Base-by-base conservation (phyloP, 2,888 invertebrate genomes). In the Drosophila monieri region DNA sequence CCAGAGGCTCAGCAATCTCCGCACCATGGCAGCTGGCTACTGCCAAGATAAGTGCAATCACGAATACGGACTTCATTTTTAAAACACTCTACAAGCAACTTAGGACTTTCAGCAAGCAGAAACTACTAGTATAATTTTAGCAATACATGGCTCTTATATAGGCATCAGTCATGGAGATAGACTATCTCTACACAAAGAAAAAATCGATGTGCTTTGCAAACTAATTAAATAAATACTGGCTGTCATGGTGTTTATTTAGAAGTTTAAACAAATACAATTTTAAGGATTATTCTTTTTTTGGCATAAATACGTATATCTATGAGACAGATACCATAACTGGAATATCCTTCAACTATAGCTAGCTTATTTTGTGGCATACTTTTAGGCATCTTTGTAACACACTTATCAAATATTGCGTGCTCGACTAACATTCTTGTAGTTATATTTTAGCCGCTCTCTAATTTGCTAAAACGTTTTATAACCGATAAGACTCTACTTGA, bases 31-130 rank as follows among this genome's bases (percentile, higher is more conserved):
- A 73, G 44, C 62, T 55, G 57, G 46, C 53, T 8, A 83, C 54
- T 15, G 72, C 58, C 41, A 54, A 48, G 44, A 74, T 43, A 49
- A 80, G 27, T 14, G 49, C 62, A 9, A 80, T 30, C 21, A 77
- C n/a, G 10, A 55, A 14, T 2, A 73, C n/a, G 25, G 25, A 73
- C 47, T 84, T 85, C 86, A 85, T 85, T 53, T 54, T 67, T 44
- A 27, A 44, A 59, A 3, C 3, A 23, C 4, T 23, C 35, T 21
- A 21, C n/a, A 49, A 43, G n/a, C 32, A 14, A 44, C 27, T 55
- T 60, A 15, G 47, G 53, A 47, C 48, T 41, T 14, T 43, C 30
- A 54, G 56, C n/a, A 32, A 48, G 35, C 39, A 44, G 61, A 44
- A 44, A 27, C 8, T 51, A 78, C 61, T 84, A 51, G 30, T 25